Evolutionary conservation across 2,888 invertebrate genomes (phyloP).

Genomic region (Synergus japonicus): DNA sequence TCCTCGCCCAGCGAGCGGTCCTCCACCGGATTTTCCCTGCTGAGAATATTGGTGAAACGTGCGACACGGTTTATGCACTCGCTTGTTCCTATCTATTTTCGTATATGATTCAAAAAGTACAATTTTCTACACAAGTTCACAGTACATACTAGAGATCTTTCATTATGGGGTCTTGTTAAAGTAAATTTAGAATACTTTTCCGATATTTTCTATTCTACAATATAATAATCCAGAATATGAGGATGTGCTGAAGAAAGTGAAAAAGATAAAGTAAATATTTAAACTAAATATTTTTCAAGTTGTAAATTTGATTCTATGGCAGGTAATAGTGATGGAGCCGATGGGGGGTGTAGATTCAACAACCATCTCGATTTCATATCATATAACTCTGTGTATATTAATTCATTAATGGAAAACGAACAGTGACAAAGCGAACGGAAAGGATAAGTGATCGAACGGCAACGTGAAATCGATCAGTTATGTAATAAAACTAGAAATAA

Average conservation of each 20-base stretch:
- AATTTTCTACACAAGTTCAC: not conserved
- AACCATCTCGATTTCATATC: not conserved
- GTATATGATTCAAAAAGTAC: not conserved
- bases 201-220: not conserved
- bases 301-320: not conserved
- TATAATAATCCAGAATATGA: not conserved
- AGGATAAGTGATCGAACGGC: not conserved
- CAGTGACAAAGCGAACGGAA: slow-evolving; percentile 1
- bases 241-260: not conserved
- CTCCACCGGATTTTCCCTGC: slow-evolving; percentile 45
- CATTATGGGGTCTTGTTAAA: not conserved
- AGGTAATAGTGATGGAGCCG: not conserved
- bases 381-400: not conserved
- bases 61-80: slow-evolving; percentile 39
- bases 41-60: slow-evolving; percentile 44
- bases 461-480: not conserved
- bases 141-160: not conserved
- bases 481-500: not conserved
- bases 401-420: slow-evolving; percentile 16
- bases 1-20: slow-evolving; percentile 33
- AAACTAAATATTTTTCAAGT: not conserved
- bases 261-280: not conserved
- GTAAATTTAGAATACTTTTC: not conserved
- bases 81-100: slow-evolving; percentile 21
- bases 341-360: too few relatives aligned